Evolutionary conservation across 2,113 vertebrate genomes (phyloP), one percentile per base, ranked within the genome.

Genomic region (Candoia aspera): DNA sequence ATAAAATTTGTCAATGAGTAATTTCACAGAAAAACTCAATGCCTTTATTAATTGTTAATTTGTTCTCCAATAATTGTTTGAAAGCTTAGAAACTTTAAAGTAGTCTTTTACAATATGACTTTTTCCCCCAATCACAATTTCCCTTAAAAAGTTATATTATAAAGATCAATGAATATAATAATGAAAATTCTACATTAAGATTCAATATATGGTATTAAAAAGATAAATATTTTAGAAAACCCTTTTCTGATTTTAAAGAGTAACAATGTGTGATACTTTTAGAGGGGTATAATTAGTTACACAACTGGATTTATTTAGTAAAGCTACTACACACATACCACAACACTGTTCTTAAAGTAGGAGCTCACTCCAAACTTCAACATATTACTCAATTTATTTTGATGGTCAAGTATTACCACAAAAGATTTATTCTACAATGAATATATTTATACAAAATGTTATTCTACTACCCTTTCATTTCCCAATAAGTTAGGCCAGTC

Each of bases 41-140:
- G 92, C 91, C 95, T 92, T 96, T 96, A 95, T 95, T 95, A 95
- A 96, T 94, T 49, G 88, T 90, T 93, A 95, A 95, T 91, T 93
- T 79, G 33, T 91, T 86, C 96, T 93, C 57, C 54, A 91, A 96
- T 6, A 79, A 42, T 79, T 79, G 19, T 19, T 79, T 79, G 17
- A 79, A 42, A 79, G 17, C 37, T 79, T 42, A 42, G 33, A 79
- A 57, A 19, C 23, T 86, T 29, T 55, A 86, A 86, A 86, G 8
- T 4, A 42, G 8, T 42, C 33, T 79, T 73, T 79, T 79, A 79
- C 73, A 33, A 42, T 79, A 79, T 79, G 0, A 2, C 17, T 79
- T 79, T 79, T 79, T 79, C 3, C 73, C 17, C 17, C 8, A 15
- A 42, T 42, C 33, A 79, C 33, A 42, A 42, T 79, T 79, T 79